Percentiles rank a stretch among this genome's conserved stretches.
Conservation (phyloP, 2,888 invertebrate species). For the Tetragonisca angustula region DNA sequence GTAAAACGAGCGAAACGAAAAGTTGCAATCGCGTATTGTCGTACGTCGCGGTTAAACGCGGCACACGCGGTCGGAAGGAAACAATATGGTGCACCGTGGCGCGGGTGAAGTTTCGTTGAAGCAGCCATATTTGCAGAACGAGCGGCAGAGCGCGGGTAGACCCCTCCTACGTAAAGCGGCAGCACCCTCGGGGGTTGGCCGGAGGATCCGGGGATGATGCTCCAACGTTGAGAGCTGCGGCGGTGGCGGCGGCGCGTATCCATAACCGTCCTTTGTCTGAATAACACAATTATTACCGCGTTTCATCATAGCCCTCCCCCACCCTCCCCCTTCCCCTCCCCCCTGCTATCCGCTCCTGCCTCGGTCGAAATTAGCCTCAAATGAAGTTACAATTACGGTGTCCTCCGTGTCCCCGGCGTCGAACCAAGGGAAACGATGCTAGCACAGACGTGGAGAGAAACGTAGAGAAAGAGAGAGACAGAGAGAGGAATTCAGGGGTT, state of each 20-base stretch:
- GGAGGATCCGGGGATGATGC: slow-evolving; percentile 75
- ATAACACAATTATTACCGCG: slow-evolving; percentile 83
- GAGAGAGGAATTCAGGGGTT: slow-evolving; percentile 49
- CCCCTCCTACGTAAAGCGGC: slow-evolving; percentile 71
- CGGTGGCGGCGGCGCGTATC: slow-evolving; percentile 79
- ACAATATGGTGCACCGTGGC: slow-evolving; percentile 75
- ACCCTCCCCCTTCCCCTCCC: no score
- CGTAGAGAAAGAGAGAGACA: not conserved
- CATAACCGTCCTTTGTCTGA: slow-evolving; percentile 84
- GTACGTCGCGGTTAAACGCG: slow-evolving; percentile 37
- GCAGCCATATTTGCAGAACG: slow-evolving; percentile 82
- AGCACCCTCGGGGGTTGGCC: slow-evolving; percentile 79
- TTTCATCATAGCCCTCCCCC: slow-evolving; percentile 82
- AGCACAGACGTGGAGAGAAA: not conserved
- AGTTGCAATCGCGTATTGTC: no score
- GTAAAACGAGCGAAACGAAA: not conserved
- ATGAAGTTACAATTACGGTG: slow-evolving; percentile 84
- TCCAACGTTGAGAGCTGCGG: slow-evolving; percentile 63
- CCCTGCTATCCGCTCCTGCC: not conserved
- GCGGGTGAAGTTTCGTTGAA: slow-evolving; percentile 77
- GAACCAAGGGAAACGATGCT: slow-evolving; percentile 44
- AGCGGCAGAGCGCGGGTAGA: slow-evolving; percentile 59
- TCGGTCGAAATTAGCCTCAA: slow-evolving; percentile 83
- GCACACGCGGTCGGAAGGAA: slow-evolving; percentile 57
- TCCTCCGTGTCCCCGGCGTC: slow-evolving; percentile 63